Percentiles rank a stretch among this genome's conserved stretches.
Evolutionary conservation across 2,888 invertebrate species (phyloP).

Genomic region (Lasioglossum marginatum): DNA sequence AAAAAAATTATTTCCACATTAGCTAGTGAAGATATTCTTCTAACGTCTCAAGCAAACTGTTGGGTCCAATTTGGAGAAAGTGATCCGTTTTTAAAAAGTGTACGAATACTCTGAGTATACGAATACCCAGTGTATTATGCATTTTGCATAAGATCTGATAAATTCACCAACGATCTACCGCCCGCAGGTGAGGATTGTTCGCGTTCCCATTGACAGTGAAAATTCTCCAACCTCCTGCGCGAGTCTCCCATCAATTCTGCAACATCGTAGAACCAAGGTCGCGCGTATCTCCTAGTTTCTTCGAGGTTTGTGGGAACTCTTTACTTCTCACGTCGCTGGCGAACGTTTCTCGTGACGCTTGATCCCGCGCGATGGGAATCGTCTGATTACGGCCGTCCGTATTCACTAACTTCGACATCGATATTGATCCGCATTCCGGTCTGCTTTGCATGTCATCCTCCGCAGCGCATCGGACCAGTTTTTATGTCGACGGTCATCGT

Average conservation of each 20-base stretch:
- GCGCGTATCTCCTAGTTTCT: constrained; percentile 37
- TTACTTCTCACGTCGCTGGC: constrained; percentile 67
- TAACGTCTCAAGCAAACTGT: too few species aligned
- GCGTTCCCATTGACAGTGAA: background rate
- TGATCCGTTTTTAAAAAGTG: too few species aligned
- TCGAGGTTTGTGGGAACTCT: constrained; percentile 80
- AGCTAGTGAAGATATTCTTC: too few species aligned
- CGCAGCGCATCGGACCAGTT: background rate
- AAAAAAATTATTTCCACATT: too few species aligned
- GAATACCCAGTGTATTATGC: too few species aligned
- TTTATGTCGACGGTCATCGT: background rate
- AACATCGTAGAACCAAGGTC: constrained; percentile 40
- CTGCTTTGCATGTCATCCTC: background rate
- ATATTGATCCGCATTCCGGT: constrained; percentile 8
- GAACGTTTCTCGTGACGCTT: constrained; percentile 1
- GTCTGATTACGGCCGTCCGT: background rate
- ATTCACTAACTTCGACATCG: constrained; percentile 1
- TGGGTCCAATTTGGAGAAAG: too few species aligned
- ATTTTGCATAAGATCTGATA: background rate
- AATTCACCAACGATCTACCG: background rate
- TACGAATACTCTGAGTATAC: too few species aligned
- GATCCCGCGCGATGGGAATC: background rate
- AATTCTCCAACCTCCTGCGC: background rate
- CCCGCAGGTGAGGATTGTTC: background rate
- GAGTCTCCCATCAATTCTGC: background rate